Percentiles rank a stretch among this genome's conserved stretches.
Evolutionary conservation across 2,888 invertebrate genomes (phyloP).

Genomic region (Orchesella flavescens): DNA sequence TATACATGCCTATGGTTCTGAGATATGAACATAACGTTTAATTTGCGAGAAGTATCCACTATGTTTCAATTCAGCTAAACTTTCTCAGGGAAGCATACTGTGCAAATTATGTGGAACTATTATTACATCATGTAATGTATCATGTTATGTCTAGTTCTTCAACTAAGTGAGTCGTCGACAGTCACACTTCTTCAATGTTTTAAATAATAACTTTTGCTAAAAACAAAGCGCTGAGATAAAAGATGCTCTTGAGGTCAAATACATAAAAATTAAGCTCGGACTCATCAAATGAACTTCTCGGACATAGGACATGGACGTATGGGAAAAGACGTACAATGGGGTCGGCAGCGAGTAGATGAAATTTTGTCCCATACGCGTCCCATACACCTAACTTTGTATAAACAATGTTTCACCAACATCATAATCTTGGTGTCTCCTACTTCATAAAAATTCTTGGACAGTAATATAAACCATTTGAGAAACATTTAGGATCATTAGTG

Average conservation of each 20-base stretch:
- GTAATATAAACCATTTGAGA: too few relatives aligned
- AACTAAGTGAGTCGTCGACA: background rate
- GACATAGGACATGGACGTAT: background rate
- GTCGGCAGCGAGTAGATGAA: background rate
- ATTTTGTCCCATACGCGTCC: background rate
- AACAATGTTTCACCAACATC: background rate
- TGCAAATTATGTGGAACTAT: background rate
- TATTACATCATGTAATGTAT: background rate
- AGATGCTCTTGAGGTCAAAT: background rate
- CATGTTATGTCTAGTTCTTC: background rate
- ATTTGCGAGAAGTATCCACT: too few relatives aligned
- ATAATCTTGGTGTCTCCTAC: conserved; percentile 24
- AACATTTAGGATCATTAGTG: too few relatives aligned
- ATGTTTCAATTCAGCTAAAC: background rate
- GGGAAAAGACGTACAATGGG: background rate
- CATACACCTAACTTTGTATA: too few relatives aligned
- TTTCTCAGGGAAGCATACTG: too few relatives aligned
- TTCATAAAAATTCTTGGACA: conserved; percentile 14
- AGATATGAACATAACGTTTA: too few relatives aligned
- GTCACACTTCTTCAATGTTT: background rate
- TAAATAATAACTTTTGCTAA: too few relatives aligned
- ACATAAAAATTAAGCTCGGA: background rate
- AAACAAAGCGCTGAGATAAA: background rate
- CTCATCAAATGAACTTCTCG: background rate
- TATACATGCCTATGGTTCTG: too few relatives aligned